These are phyloP conservation scores for Phymastichus coffea DNA, from an alignment of 1,140 invertebrate genomes.

Conservation along the genomic window DNA sequence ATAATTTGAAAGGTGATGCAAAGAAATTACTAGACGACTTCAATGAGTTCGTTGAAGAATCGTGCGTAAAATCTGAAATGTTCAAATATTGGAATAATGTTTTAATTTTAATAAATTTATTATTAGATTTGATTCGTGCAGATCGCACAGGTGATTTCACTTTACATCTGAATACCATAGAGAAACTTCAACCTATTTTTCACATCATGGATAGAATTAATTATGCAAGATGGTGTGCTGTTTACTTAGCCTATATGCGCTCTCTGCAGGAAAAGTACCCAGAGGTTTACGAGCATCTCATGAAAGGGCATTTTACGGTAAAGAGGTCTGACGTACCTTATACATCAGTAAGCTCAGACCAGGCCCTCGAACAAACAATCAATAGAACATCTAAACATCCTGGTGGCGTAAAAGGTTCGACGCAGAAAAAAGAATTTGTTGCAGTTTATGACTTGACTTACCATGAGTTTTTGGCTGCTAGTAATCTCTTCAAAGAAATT, in stretches of 20 bases:
- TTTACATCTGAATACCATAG: constrained; percentile 4
- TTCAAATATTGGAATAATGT: constrained; percentile 16
- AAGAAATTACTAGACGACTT: not conserved
- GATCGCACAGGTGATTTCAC: constrained; percentile 26
- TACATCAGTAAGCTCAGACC: not conserved
- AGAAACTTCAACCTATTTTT: constrained; percentile 25
- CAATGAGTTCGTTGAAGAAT: not conserved
- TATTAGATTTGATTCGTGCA: constrained; percentile 14
- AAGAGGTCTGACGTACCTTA: not conserved
- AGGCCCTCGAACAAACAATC: not conserved
- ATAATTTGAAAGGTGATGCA: not conserved
- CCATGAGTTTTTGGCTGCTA: no score
- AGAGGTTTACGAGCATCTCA: not conserved
- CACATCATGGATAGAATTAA: constrained; percentile 20
- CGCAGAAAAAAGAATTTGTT: not conserved
- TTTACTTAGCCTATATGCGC: constrained; percentile 22
- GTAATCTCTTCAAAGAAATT: no score
- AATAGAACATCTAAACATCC: not conserved
- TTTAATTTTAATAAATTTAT: not conserved
- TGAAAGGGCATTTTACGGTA: not conserved
- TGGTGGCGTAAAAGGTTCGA: no score
- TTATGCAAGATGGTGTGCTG: constrained; percentile 22
- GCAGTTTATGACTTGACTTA: no score
- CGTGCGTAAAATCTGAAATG: constrained; percentile 1
- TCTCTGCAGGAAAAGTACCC: not conserved